Conservation (phyloP, 2,888 invertebrate genomes). For the Hyposoter dolosus region DNA sequence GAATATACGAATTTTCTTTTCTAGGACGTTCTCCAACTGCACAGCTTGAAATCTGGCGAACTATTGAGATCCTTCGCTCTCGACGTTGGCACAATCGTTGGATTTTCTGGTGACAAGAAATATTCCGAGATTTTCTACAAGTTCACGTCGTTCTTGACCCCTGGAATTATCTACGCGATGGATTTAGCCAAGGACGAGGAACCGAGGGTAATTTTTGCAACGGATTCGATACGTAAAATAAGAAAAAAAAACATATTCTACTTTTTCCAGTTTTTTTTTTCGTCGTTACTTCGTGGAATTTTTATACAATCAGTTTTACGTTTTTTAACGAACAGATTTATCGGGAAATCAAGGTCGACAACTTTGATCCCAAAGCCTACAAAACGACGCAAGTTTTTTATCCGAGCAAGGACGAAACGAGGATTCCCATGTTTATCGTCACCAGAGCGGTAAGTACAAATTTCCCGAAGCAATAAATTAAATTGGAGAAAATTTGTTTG, state of each 20-base stretch:
- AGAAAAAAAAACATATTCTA: neutral
- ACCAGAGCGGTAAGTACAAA: constrained; percentile 88
- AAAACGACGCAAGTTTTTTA: constrained; percentile 97
- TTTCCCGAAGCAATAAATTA: neutral
- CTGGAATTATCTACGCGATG: constrained; percentile 94
- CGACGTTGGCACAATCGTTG: constrained; percentile 94
- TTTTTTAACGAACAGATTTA: constrained; percentile 87
- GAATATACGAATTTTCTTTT: constrained; percentile 16
- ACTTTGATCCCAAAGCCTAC: constrained; percentile 92
- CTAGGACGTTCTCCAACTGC: constrained; percentile 93
- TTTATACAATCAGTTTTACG: neutral
- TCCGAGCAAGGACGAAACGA: constrained; percentile 95
- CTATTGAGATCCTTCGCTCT: constrained; percentile 91
- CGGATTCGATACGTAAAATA: neutral
- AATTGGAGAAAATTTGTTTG: neutral
- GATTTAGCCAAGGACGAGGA: constrained; percentile 90
- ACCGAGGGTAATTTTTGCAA: constrained; percentile 73
- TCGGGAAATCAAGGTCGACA: constrained; percentile 94
- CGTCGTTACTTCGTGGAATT: neutral
- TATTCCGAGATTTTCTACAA: constrained; percentile 96
- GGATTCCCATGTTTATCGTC: constrained; percentile 98
- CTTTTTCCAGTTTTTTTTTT: neutral
- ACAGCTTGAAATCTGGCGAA: constrained; percentile 90
- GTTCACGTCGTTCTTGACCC: constrained; percentile 97
- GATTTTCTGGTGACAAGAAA: constrained; percentile 93